Evolutionary conservation across 2,797 vertebrate genomes (phyloP).

Genomic region (Sebastolobus alascanus): DNA sequence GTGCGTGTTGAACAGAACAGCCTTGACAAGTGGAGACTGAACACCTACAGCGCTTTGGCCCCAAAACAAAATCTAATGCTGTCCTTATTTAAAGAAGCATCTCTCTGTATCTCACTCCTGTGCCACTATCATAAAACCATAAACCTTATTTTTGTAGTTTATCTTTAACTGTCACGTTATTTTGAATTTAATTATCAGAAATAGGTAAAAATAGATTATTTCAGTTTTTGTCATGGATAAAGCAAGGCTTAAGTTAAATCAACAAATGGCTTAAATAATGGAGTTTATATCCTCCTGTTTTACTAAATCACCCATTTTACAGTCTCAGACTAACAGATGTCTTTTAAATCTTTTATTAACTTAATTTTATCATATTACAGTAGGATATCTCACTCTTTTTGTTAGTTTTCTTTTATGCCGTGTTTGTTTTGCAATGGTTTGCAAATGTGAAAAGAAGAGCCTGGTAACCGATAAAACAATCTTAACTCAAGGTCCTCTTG

Average conservation of each 20-base stretch:
- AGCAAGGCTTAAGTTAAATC: neutral
- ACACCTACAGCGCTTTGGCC: conserved; percentile 7
- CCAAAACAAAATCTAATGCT: neutral
- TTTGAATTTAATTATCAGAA: neutral
- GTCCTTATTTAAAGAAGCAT: neutral
- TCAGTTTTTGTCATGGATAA: neutral
- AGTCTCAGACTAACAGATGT: neutral
- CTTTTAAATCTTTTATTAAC: neutral
- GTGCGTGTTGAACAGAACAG: conserved; percentile 31
- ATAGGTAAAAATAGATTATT: neutral
- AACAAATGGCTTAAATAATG: neutral
- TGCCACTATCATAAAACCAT: neutral
- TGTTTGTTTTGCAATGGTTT: neutral
- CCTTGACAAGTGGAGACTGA: conserved; percentile 39
- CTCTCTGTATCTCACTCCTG: neutral
- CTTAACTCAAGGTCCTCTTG: neutral
- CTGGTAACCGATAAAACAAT: neutral
- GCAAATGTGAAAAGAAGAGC: neutral
- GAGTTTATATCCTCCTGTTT: neutral
- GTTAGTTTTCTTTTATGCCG: neutral
- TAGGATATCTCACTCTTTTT: neutral
- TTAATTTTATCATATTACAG: neutral
- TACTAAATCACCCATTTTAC: neutral
- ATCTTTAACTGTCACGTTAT: no score
- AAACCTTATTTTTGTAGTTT: neutral